Evolutionary conservation across 1,140 invertebrate genomes (phyloP), one percentile per base, ranked within the genome.

Genomic region (Hyles euphorbiae): DNA sequence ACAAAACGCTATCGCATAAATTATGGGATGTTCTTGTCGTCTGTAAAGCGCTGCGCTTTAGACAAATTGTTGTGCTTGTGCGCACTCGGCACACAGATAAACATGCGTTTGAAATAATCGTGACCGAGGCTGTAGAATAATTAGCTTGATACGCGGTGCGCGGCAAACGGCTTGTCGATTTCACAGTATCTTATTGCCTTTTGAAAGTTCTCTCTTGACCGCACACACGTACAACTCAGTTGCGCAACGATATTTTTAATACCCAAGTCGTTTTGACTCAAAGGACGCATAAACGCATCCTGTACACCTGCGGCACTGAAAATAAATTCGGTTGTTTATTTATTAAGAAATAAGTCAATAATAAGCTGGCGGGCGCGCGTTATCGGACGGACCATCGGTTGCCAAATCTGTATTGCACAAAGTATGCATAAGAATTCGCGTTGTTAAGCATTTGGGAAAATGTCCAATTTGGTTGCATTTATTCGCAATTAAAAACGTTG

Each of bases 151-250:
- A 71, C 71, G 66, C 51, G 55, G 69, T 70, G 71, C 65, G 59
- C 68, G 66, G 68, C 60, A 56, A 61, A 59, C 63, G 62, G 61
- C 60, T 71, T 72, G 73, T 61, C 63, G 72, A 80, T 83, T 83
- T 83, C 78, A 81, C 71, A 83, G 78, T 78, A 73, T 82, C 68
- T 76, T 76, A 83, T 73, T 76, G 75, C 61, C 72, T 80, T 81
- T 81, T 79, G 78, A 87, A 87, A 87, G 78, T 83, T 79, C 68
- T 78, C 73, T 78, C 60, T 63, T 70, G 63, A 69, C 61, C 63
- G 65, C 60, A 61, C 64, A 70, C 55, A 22, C 22, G 22, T 22
- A 11, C 32, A 61, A 70, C 46, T 63, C 43, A 53, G 50, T 81
- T 82, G 70, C 75, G 72, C 70, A 85, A 81, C 22, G 22, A 22